Evolutionary conservation across 2,888 invertebrate species (phyloP), one percentile per base, ranked within the genome.

Genomic region (Busseola fusca): DNA sequence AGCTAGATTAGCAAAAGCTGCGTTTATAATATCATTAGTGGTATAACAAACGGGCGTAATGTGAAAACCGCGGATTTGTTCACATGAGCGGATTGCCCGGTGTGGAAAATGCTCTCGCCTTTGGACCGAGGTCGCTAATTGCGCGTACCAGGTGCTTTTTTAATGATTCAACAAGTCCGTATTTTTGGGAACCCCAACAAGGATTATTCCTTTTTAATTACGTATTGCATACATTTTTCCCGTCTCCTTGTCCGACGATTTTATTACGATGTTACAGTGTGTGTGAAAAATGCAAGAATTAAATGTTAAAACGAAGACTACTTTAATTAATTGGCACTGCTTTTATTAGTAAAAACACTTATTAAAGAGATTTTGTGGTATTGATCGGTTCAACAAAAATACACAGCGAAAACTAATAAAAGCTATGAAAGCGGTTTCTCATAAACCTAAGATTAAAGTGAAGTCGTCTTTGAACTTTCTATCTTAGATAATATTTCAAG

Each of bases 11-110:
- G 84, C 83, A 78, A 84, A 85, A 84, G 80, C 80, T 79, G 78
- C 79, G 79, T 81, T 90, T 87, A 89, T 89, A 88, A 88, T 87
- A 88, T 88, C 88, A 83, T 91, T 91, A 91, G 87, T 86, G 87
- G 82, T 66, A 82, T 82, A 87, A 85, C 88, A 84, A 89, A 89
- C 88, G 88, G 81, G 69, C 87, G 87, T 90, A 89, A 91, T 91
- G 88, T 83, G 84, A 72, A 88, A 88, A 90, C 89, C 88, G 83
- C 90, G 84, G 82, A 87, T 87, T 87, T 85, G 84, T 84, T 85
- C 81, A 75, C 79, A 79, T 87, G 85, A 87, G 89, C 87, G 87
- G 87, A 88, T 90, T 90, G 87, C 86, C 86, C 72, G 54, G 78
- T 69, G 80, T 69, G 73, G 87, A 86, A 86, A 88, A 88, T 85